Base-by-base conservation (phyloP, 2,113 vertebrate species). In the Cryptomyrus ogoouensis region DNA sequence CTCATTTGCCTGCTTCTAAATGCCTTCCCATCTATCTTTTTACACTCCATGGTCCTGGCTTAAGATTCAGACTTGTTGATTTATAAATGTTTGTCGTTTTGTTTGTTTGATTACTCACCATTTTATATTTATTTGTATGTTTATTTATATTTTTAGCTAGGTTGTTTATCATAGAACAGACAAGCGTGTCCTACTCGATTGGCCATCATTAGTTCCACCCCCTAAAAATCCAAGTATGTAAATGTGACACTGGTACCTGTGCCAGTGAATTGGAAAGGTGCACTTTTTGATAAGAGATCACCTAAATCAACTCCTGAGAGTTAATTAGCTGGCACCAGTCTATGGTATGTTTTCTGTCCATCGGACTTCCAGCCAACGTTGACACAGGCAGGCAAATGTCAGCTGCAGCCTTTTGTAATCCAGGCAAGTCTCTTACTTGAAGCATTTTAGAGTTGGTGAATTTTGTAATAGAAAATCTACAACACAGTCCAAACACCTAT, bases 341-440 rank as follows among this genome's bases (percentile, higher is more conserved):
- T 96, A 95, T 91, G 12, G 93, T 90, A 92, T 95, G 96, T 96
- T 70, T 97, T 91, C 95, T 95, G 94, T 98, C 97, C 94, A 56
- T 98, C 97, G 98, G 96, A 88, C 93, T 94, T 92, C 92, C 91
- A 95, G 94, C 95, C 95, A 93, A 88, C 6, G 94, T 93, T 95
- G 95, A 97, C 96, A 97, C 95, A 95, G 94, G 96, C 95, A 96
- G 93, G 95, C 93, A 96, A 91, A 96, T 97, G 97, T 97, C 97
- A 97, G 89, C 74, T 93, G 95, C 90, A 92, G 94, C 90, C 96
- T 95, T 96, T 97, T 96, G 95, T 97, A 94, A 94, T 94, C 93
- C 91, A 95, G 93, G 94, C 93, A 94, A 95, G 96, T 92, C 94
- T 95, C 96, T 96, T 96, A 96, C 95, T 77, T 31, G 70, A 31